Base-by-base conservation (phyloP, 2,797 vertebrate species). In the Salarias fasciatus region DNA sequence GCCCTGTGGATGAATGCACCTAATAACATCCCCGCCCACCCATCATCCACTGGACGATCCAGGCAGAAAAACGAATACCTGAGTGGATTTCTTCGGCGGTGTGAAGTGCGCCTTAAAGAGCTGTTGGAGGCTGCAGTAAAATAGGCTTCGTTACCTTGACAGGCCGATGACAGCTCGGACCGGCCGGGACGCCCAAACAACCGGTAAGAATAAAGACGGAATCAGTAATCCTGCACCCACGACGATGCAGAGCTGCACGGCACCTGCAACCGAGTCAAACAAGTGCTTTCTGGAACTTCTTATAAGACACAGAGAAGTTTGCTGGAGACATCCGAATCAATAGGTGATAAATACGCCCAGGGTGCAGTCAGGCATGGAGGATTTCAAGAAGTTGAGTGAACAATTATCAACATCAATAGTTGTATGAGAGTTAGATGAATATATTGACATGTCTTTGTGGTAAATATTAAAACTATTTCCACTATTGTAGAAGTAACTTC, bases 31-130 rank as follows among this genome's bases (percentile, higher is more conserved):
- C 82, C 77, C 83, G 68, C 83, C 79, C 82, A 86, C 83, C 79
- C 77, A 79, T 84, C 88, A 74, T 78, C 71, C 72, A 76, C 57
- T 42, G 30, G 75, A 76, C 63, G 52, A 71, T 82, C 63, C 74
- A 80, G 57, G 72, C 85, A 84, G 79, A 83, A 77, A 72, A 80
- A 75, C 85, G 72, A 63, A 82, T 85, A 88, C 85, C 80, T 77
- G 84, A 86, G 79, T 76, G 82, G 86, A 77, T 84, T 80, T 83
- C 77, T 80, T 74, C 66, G 61, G 61, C 46, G 81, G 83, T 81
- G 85, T 88, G 87, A 89, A 89, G 77, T 79, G 80, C 40, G 69
- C 75, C 80, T 86, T 80, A 77, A 85, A 89, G 83, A 88, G 85
- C 85, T 82, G 81, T 84, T 85, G 79, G 79, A 85, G 63, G 75